These are phyloP conservation scores for Chydorus sphaericus DNA, from an alignment of 2,888 invertebrate genomes.

Conservation along the genomic window DNA sequence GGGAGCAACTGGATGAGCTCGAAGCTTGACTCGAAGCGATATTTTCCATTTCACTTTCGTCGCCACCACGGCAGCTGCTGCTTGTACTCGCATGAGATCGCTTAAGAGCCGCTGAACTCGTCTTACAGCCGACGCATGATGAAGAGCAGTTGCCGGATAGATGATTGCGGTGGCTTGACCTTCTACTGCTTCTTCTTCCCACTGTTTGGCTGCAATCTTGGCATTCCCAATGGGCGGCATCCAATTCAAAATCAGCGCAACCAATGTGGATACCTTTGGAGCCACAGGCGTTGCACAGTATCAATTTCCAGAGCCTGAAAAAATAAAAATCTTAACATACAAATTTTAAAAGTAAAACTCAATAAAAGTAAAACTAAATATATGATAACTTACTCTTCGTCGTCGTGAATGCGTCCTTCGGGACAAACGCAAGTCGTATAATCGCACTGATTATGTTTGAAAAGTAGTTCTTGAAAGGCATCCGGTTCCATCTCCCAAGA, in stretches of 20 bases:
- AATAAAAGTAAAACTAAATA: no score
- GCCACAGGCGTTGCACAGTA: conserved; percentile 39
- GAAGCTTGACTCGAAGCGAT: no score
- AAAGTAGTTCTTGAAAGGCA: conserved; percentile 55
- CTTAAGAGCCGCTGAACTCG: no score
- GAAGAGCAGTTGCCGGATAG: no score
- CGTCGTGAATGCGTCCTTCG: conserved; percentile 36
- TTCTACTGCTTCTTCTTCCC: neutral
- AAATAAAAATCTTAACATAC: no score
- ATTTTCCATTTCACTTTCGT: no score
- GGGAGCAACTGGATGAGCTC: no score
- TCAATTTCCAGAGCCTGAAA: conserved; percentile 38
- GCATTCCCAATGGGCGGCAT: conserved; percentile 33
- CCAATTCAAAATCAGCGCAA: conserved; percentile 33
- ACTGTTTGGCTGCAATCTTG: conserved; percentile 27
- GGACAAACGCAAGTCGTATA: conserved; percentile 43
- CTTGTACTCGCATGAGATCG: no score
- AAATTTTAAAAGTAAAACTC: no score
- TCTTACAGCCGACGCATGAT: no score
- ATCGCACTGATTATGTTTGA: conserved; percentile 44
- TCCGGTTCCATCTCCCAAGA: conserved; percentile 65
- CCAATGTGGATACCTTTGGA: conserved; percentile 37
- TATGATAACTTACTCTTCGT: conserved; percentile 20
- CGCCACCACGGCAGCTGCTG: no score
- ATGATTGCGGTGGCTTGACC: no score